Percentiles rank a stretch among this genome's conserved stretches.
These are phyloP conservation scores for Macrotis lagotis DNA, from an alignment of 2,113 vertebrate genomes.

Conservation along the genomic window DNA sequence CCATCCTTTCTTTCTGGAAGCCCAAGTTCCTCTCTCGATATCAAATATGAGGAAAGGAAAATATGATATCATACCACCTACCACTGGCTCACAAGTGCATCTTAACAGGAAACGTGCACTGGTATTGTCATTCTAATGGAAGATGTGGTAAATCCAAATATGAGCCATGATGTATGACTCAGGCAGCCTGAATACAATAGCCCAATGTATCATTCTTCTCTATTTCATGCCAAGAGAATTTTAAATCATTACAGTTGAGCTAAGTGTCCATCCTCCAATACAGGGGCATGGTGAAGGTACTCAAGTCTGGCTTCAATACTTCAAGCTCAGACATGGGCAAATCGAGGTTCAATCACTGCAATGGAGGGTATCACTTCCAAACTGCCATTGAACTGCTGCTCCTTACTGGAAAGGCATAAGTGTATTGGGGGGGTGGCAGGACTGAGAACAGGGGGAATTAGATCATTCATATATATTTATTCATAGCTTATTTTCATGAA, in stretches of 20 bases:
- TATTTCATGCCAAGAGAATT: slow-evolving; percentile 66
- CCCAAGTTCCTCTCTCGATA: neutral
- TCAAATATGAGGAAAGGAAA: neutral
- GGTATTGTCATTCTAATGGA: neutral
- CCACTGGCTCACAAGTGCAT: neutral
- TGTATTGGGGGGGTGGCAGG: no score
- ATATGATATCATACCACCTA: neutral
- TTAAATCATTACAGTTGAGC: slow-evolving; percentile 57
- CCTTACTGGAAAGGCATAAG: neutral
- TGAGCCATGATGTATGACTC: slow-evolving; percentile 32
- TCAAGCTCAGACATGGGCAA: slow-evolving; percentile 29
- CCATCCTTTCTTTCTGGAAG: neutral
- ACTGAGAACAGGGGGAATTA: no score
- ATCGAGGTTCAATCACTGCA: slow-evolving; percentile 32
- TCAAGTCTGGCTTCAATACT: slow-evolving; percentile 44
- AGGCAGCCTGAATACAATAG: slow-evolving; percentile 66
- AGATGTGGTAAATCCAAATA: slow-evolving; percentile 50
- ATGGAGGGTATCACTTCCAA: neutral
- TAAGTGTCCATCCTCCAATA: slow-evolving; percentile 46
- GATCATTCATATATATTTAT: no score
- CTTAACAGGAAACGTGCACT: neutral
- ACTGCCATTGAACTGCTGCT: neutral
- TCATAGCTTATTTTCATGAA: neutral
- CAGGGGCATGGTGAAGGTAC: slow-evolving; percentile 45
- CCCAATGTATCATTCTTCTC: slow-evolving; percentile 56